These are phyloP conservation scores for Tursiops truncatus DNA, from an alignment of 2,113 vertebrate genomes.

Conservation along the genomic window DNA sequence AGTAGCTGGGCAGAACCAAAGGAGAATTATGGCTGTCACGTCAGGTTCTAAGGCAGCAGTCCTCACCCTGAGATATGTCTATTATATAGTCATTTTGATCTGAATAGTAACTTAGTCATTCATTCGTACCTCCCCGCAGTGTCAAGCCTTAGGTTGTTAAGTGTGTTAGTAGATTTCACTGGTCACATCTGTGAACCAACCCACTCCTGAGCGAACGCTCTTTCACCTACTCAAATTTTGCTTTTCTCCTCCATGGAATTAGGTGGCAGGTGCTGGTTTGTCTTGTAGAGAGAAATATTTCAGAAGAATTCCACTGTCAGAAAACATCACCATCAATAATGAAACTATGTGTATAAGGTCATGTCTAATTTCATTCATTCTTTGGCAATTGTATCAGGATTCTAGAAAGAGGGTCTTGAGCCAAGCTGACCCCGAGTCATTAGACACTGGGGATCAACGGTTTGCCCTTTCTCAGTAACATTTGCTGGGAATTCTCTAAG, in stretches of 20 bases:
- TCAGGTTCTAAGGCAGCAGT: too few species aligned
- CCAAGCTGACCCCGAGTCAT: neutral
- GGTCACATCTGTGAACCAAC: neutral
- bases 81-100: neutral
- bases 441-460: neutral
- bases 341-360: neutral
- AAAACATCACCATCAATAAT: neutral
- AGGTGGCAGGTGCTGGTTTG: neutral
- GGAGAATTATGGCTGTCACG: neutral
- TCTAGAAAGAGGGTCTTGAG: neutral
- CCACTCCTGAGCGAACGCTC: too few species aligned
- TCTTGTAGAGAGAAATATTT: neutral
- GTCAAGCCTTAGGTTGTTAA: neutral
- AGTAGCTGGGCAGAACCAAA: neutral
- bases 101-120: neutral
- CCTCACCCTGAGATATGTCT: neutral
- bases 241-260: neutral
- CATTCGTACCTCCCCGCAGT: neutral
- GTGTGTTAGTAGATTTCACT: neutral
- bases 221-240: neutral
- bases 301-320: conserved; percentile 18
- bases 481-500: neutral
- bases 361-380: neutral
- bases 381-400: neutral
- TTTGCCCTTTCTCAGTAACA: neutral